Evolutionary conservation across 92 coral and sea anemone species (phyloP).

Genomic region (Parazoanthus darwini): DNA sequence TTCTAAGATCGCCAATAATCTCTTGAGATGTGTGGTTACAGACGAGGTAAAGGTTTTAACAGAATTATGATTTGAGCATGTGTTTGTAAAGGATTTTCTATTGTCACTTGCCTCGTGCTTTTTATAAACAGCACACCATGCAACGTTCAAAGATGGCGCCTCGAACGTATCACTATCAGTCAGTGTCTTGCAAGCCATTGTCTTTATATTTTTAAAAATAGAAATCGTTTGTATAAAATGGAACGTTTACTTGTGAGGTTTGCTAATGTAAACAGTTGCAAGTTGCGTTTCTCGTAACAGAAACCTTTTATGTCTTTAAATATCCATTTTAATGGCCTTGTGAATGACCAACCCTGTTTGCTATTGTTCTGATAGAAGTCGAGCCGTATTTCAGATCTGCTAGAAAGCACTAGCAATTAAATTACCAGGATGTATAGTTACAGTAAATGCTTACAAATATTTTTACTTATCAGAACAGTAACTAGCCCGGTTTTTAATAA

Average conservation of each 20-base stretch:
- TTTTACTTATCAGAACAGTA: too few species aligned
- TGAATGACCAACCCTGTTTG: too few species aligned
- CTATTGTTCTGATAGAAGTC: too few species aligned
- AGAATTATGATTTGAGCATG: background rate
- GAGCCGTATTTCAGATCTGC: too few species aligned
- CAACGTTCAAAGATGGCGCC: background rate
- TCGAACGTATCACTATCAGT: background rate
- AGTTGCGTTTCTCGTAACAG: too few species aligned
- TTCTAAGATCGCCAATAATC: slow-evolving; percentile 79
- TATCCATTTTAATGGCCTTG: too few species aligned
- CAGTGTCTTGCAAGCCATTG: background rate
- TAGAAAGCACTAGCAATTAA: too few species aligned
- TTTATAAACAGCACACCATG: background rate
- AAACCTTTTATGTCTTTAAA: too few species aligned
- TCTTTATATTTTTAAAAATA: too few species aligned
- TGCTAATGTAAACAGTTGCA: background rate
- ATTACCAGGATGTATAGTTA: too few species aligned
- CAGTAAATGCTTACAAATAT: too few species aligned
- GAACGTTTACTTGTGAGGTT: background rate
- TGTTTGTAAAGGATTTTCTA: background rate
- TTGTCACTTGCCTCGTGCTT: background rate
- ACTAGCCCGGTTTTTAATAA: too few species aligned
- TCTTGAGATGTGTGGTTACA: slow-evolving; percentile 79
- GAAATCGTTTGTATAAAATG: background rate
- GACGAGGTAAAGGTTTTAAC: slow-evolving; percentile 71